A percentile compares a stretch with the other conserved stretches of the same genome.
Evolutionary conservation across 1,140 invertebrate species (phyloP).

Genomic region (Mercenaria mercenaria): DNA sequence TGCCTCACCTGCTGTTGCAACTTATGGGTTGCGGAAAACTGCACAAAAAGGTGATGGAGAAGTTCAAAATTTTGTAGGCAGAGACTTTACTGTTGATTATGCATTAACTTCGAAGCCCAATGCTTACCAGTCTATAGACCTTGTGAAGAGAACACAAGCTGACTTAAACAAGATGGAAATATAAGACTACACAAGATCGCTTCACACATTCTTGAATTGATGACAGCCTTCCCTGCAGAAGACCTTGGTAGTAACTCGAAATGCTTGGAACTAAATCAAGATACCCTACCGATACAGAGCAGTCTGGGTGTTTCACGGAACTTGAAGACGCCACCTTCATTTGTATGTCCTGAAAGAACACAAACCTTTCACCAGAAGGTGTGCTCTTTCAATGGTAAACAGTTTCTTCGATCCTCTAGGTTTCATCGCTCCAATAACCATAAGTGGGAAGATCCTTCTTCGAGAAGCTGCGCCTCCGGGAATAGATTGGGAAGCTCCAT

Average conservation of each 20-base stretch:
- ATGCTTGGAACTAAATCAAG: not conserved
- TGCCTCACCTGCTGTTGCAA: not conserved
- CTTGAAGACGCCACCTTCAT: not conserved
- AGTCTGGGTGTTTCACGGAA: not conserved
- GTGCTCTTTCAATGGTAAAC: not conserved
- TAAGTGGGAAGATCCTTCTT: not conserved
- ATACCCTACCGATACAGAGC: not conserved
- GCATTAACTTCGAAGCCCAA: conserved; percentile 34
- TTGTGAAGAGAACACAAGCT: conserved; percentile 60
- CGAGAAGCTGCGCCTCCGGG: not conserved
- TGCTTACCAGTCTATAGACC: not conserved
- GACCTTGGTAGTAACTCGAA: conserved; percentile 55
- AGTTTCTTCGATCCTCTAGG: conserved; percentile 2
- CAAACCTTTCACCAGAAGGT: not conserved
- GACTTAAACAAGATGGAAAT: conserved; percentile 11
- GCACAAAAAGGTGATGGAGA: not conserved
- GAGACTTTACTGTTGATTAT: conserved; percentile 70
- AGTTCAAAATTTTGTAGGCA: conserved; percentile 46
- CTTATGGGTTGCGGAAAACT: not conserved
- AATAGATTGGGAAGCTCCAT: not conserved
- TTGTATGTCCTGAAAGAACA: not conserved
- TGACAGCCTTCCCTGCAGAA: conserved; percentile 44
- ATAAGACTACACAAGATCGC: conserved; percentile 65
- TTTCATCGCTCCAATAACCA: not conserved
- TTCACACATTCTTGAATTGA: conserved; percentile 53